phyloP scores from a whole-genome alignment of 2,888 invertebrate genomes.

The Tyria jacobaeae region DNA sequence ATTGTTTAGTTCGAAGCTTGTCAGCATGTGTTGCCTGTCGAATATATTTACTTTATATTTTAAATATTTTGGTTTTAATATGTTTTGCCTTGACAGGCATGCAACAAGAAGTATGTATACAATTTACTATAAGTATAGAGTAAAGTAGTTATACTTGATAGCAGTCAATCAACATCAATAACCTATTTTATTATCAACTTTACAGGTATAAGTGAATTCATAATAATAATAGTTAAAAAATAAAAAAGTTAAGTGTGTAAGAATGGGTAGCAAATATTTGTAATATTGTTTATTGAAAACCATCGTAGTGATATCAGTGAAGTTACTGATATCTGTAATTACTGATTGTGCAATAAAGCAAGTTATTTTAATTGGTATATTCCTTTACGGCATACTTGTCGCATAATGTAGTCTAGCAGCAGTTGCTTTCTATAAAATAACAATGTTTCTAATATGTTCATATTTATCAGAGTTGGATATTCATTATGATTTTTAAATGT shows the following conservation, averaged over 20 bases:
- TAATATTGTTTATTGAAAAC: neutral
- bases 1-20: conserved; percentile 2
- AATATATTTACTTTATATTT: conserved; percentile 8
- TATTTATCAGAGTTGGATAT: too few species aligned
- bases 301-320: neutral
- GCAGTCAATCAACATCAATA: neutral
- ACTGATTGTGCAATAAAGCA: neutral
- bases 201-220: neutral
- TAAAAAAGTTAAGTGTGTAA: too few species aligned
- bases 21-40: neutral
- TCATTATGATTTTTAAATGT: too few species aligned
- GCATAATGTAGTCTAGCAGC: neutral
- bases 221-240: too few species aligned
- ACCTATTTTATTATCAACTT: neutral
- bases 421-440: too few species aligned
- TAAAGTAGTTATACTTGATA: neutral
- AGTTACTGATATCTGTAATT: neutral
- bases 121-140: neutral
- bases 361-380: neutral
- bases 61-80: conserved; percentile 10
- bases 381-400: neutral
- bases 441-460: too few species aligned
- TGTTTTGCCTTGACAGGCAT: conserved; percentile 6
- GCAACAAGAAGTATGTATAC: neutral
- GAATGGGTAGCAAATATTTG: neutral